These are phyloP conservation scores for Mirounga angustirostris DNA, from an alignment of 2,113 vertebrate genomes.

Conservation along the genomic window DNA sequence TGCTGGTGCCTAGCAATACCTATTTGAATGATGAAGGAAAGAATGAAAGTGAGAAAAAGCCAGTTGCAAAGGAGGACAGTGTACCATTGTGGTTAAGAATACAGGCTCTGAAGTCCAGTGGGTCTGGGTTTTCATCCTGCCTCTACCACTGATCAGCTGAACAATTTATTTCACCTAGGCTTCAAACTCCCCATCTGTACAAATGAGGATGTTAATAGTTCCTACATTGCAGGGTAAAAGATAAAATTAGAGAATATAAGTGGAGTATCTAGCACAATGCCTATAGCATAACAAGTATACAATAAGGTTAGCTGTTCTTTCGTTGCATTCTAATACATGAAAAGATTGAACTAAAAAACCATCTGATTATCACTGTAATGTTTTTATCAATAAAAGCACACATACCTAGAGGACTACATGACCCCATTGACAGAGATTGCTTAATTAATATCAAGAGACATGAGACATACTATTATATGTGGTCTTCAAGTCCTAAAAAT, in stretches of 20 bases:
- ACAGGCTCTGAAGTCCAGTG: not conserved
- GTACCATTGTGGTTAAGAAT: not conserved
- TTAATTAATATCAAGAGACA: not conserved
- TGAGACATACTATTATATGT: not conserved
- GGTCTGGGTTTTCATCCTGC: not conserved
- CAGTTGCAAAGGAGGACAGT: not conserved
- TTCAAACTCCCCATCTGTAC: not conserved
- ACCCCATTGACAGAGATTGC: not conserved
- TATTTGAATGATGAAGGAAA: not conserved
- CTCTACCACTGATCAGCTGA: not conserved
- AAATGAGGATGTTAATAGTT: not conserved
- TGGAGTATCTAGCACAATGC: not conserved
- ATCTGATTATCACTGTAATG: not conserved
- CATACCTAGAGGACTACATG: not conserved
- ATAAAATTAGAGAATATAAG: not conserved
- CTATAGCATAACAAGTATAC: not conserved
- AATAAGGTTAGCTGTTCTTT: not conserved
- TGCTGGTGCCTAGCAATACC: not conserved
- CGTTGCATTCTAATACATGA: not conserved
- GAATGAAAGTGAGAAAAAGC: not conserved
- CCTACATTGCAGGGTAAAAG: not conserved
- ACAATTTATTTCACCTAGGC: not conserved
- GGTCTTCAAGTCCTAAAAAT: not conserved
- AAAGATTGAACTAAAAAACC: not conserved
- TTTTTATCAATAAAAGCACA: not conserved